Conservation (phyloP, 2,888 invertebrate genomes). For the Leucophenga maculata region DNA sequence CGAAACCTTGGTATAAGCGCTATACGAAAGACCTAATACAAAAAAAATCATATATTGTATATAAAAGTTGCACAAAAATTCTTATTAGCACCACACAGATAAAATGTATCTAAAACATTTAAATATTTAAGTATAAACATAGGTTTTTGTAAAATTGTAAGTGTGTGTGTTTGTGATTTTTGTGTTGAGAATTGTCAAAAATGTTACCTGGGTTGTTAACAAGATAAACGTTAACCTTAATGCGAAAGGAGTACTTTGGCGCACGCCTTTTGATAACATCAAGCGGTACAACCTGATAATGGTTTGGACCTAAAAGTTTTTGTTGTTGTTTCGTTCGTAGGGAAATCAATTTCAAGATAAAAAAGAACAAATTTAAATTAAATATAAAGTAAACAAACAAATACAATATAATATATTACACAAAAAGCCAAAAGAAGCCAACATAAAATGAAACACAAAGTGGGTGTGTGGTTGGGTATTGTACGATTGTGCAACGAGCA, state of each 20-base stretch:
- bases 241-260: constrained; percentile 70
- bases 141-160: too few relatives aligned
- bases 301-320: constrained; percentile 68
- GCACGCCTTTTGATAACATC: constrained; percentile 73
- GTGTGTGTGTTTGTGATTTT: too few relatives aligned
- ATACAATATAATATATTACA: constrained; percentile 42
- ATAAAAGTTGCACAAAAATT: too few relatives aligned
- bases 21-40: too few relatives aligned
- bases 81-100: too few relatives aligned
- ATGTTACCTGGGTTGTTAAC: constrained; percentile 70
- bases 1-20: too few relatives aligned
- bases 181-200: too few relatives aligned
- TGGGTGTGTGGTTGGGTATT: too few relatives aligned
- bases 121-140: too few relatives aligned
- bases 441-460: constrained; percentile 33
- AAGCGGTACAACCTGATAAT: constrained; percentile 76
- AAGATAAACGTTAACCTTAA: constrained; percentile 68
- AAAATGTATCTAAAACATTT: too few relatives aligned
- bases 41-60: too few relatives aligned
- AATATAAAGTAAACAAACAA: constrained; percentile 17
- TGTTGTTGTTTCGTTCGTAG: not conserved
- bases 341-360: not conserved
- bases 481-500: not conserved
- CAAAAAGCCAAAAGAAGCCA: constrained; percentile 30
- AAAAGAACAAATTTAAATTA: constrained; percentile 29